Base-by-base conservation (phyloP, 2,797 vertebrate species). In the Emydoidea blandingii region DNA sequence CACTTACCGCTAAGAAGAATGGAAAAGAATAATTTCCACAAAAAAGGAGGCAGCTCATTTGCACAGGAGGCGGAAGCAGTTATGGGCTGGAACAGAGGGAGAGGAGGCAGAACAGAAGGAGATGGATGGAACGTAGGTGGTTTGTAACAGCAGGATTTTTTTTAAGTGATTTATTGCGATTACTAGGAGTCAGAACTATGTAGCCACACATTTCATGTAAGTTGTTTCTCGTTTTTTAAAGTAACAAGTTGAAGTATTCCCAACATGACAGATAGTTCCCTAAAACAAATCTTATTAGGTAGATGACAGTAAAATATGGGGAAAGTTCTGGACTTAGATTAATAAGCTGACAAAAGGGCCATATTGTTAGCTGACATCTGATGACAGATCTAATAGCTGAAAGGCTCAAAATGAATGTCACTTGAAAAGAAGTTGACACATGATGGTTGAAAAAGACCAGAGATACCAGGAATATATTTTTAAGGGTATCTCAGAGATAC, bases 81-180 rank as follows among this genome's bases (percentile, higher is more conserved):
- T 7, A 19, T 27, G 49, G 83, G 79, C 34, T 92, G 47, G 62
- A 53, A 68, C 86, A 27, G n/a, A 81, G 89, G 86, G 54, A 57
- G 65, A 50, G 19, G 6, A 3, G 89, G 59, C 79, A 83, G 88
- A 92, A 82, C 94, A 97, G 94, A 62, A 97, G 94, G 94, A 89
- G 87, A 44, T 50, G 80, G 23, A 65, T 54, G 93, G 79, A 34
- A 74, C 0, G 37, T 93, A 74, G 95, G 94, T 54, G 90, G 83
- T 68, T 41, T 76, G 85, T 50, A 87, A 87, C 91, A 89, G 89
- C 89, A 89, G 87, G 62, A 74, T 87, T 50, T 1, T 49, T 81
- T 92, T 96, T 65, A 93, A 85, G 25, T 41, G 90, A 62, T 6
- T 10, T 0, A 18, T 50, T 74, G 53, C 79, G 59, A 90, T 90